Conservation (phyloP, 2,888 invertebrate species). For the Antheraea yamamai region DNA sequence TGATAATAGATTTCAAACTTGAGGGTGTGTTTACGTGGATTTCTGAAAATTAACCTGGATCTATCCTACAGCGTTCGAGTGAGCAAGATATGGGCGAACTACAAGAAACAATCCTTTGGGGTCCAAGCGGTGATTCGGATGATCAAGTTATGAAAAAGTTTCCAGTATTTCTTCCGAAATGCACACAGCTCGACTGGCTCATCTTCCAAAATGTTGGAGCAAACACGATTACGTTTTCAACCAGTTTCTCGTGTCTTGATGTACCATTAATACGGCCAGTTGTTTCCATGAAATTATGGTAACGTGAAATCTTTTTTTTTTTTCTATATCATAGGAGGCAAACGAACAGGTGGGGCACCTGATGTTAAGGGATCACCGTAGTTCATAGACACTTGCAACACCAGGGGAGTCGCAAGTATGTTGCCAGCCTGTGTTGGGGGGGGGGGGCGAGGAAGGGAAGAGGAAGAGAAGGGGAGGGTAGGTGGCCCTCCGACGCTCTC, state of each 20-base stretch:
- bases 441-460: too few species aligned
- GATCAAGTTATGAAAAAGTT: slow-evolving; percentile 42
- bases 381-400: too few species aligned
- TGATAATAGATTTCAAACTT: too few species aligned
- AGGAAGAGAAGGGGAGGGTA: too few species aligned
- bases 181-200: slow-evolving; percentile 44
- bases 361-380: too few species aligned
- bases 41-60: neutral
- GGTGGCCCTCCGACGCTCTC: too few species aligned
- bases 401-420: too few species aligned
- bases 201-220: slow-evolving; percentile 43
- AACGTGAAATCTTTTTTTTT: neutral
- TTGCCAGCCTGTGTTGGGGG: too few species aligned
- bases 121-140: slow-evolving; percentile 45
- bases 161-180: slow-evolving; percentile 37
- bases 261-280: slow-evolving; percentile 42
- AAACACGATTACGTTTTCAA: slow-evolving; percentile 38
- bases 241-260: slow-evolving; percentile 41
- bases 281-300: slow-evolving; percentile 45
- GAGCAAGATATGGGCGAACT: neutral
- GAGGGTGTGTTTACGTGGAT: neutral
- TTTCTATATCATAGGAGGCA: too few species aligned
- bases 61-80: neutral
- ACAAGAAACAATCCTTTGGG: neutral
- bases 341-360: too few species aligned